Conservation (phyloP, 2,797 vertebrate species). For the Enteromius fasciolatus region DNA sequence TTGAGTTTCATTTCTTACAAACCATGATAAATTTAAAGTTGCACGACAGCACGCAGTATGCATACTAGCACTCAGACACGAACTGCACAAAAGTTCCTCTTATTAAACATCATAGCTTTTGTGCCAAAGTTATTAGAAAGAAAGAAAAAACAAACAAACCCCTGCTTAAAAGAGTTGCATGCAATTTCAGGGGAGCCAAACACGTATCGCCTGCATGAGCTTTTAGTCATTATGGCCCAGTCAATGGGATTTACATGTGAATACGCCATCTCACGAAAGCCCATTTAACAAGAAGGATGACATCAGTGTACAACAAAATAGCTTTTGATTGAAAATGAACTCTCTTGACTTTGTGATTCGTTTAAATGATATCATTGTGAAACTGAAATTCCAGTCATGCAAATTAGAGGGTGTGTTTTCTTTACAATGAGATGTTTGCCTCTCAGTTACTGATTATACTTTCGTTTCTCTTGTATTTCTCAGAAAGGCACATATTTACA, state of each 20-base stretch:
- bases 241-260: not conserved
- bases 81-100: not conserved
- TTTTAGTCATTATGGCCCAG: not conserved
- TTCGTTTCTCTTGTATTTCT: conserved; percentile 55
- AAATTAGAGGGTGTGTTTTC: conserved; percentile 19
- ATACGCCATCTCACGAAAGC: not conserved
- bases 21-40: not conserved
- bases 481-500: conserved; percentile 51
- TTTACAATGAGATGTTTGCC: conserved; percentile 5
- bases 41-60: not conserved
- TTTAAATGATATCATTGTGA: conserved; percentile 57
- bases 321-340: not conserved
- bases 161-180: not conserved
- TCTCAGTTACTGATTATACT: conserved; percentile 27
- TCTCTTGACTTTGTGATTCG: not conserved
- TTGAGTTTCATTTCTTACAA: conserved; percentile 25
- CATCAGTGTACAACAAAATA: not conserved
- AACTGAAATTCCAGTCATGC: conserved; percentile 46
- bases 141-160: not conserved
- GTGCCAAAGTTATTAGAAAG: not conserved
- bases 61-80: not conserved
- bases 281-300: conserved; percentile 12
- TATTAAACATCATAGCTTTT: not conserved
- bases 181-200: not conserved
- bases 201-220: not conserved